Percentiles rank a stretch among this genome's conserved stretches.
phyloP scores from a whole-genome alignment of 1,140 invertebrate species.

The Cherax quadricarinatus region DNA sequence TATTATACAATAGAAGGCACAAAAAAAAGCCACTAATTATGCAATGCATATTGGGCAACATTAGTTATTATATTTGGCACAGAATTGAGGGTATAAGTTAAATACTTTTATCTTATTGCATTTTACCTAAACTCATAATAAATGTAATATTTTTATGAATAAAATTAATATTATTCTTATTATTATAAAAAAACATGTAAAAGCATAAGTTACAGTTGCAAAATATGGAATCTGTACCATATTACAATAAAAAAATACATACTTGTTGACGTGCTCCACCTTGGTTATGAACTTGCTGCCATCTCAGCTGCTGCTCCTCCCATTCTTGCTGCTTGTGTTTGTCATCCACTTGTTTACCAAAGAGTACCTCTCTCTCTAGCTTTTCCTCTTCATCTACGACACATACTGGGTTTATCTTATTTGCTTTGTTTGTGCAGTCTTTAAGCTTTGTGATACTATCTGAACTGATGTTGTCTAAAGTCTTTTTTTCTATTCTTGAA shows the following conservation, averaged over 20 bases:
- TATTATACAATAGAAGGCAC: too few relatives aligned
- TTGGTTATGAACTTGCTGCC: slow-evolving; percentile 35
- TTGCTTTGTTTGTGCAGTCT: not conserved
- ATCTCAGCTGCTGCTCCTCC: slow-evolving; percentile 42
- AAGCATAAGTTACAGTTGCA: too few relatives aligned
- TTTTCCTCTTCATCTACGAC: not conserved
- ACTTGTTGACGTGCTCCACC: slow-evolving; percentile 5
- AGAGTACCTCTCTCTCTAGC: not conserved
- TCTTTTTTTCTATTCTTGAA: slow-evolving; percentile 57
- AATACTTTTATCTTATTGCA: too few relatives aligned
- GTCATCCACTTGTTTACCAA: not conserved
- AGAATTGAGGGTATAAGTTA: too few relatives aligned
- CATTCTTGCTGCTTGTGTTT: slow-evolving; percentile 2
- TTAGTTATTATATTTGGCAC: too few relatives aligned
- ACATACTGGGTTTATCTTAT: not conserved
- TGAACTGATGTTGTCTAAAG: slow-evolving; percentile 59
- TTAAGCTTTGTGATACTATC: slow-evolving; percentile 14
- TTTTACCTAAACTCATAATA: too few relatives aligned
- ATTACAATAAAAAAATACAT: not conserved
- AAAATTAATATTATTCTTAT: too few relatives aligned
- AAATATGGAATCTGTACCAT: too few relatives aligned
- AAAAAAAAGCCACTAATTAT: too few relatives aligned
- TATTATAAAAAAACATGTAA: too few relatives aligned
- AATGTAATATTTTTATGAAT: too few relatives aligned
- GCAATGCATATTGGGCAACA: too few relatives aligned